These are phyloP conservation scores for Adelphocoris suturalis DNA, from an alignment of 2,888 invertebrate species.

Conservation along the genomic window DNA sequence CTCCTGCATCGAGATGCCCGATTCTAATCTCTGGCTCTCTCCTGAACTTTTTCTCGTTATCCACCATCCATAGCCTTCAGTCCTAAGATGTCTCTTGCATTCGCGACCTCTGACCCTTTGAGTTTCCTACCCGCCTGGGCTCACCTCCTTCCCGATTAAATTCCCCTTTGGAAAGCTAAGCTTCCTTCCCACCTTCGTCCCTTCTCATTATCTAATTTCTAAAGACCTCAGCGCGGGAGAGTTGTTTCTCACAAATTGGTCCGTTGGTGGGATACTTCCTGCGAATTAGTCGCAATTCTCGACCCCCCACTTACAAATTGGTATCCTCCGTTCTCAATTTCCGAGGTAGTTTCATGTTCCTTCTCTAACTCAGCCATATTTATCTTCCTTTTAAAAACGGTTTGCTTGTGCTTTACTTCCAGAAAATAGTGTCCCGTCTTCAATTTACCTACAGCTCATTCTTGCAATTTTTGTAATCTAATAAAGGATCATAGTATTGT, in stretches of 20 bases:
- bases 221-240: constrained; percentile 4
- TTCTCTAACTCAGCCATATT: too few species aligned
- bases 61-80: background rate
- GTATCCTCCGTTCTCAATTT: background rate
- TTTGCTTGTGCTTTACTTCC: too few species aligned
- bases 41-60: constrained; percentile 5
- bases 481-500: too few species aligned
- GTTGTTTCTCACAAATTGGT: constrained; percentile 36
- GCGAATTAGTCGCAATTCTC: constrained; percentile 42
- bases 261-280: constrained; percentile 31
- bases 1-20: background rate
- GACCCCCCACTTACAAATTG: constrained; percentile 37
- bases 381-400: too few species aligned
- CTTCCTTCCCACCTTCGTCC: background rate
- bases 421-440: too few species aligned
- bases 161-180: constrained; percentile 11
- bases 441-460: too few species aligned
- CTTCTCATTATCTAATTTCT: background rate
- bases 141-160: background rate
- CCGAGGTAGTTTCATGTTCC: background rate
- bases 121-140: background rate
- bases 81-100: background rate
- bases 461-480: too few species aligned
- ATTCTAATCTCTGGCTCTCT: background rate
- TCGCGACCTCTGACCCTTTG: background rate